Evolutionary conservation across 1,140 invertebrate genomes (phyloP).

Genomic region (Andrena cerasifolii): DNA sequence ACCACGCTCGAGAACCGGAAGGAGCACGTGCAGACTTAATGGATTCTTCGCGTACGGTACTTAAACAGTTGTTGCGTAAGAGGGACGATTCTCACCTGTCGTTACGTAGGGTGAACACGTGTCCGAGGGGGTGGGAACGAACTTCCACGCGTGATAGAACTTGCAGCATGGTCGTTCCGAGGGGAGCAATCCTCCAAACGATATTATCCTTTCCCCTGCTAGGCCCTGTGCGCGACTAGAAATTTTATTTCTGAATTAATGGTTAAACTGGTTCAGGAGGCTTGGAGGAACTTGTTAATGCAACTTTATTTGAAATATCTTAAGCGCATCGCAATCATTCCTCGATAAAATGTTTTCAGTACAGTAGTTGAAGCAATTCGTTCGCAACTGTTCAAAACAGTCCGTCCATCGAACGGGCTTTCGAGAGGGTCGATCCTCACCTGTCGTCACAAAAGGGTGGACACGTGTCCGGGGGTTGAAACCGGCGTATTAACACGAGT

Average conservation of each 20-base stretch:
- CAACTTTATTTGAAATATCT: no score
- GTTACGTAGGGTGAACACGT: conserved; percentile 20
- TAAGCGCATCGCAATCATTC: no score
- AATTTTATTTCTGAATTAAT: no score
- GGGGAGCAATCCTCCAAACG: no score
- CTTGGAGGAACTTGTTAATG: no score
- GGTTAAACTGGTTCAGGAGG: no score
- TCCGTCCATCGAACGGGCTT: conserved; percentile 1
- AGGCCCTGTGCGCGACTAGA: no score
- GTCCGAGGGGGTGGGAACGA: conserved; percentile 8
- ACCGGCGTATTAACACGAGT: conserved; percentile 53
- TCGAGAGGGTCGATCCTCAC: conserved; percentile 40
- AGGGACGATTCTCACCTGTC: conserved; percentile 19
- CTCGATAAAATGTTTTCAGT: not conserved
- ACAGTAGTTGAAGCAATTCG: not conserved
- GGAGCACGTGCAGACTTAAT: conserved; percentile 56
- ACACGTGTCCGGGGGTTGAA: conserved; percentile 51
- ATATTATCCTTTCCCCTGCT: no score
- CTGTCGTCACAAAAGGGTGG: conserved; percentile 51
- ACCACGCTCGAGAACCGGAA: conserved; percentile 47
- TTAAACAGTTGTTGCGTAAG: conserved; percentile 41
- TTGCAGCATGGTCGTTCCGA: no score
- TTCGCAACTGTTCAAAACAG: conserved; percentile 17
- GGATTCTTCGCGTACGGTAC: conserved; percentile 35
- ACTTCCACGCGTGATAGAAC: no score